A percentile compares a stretch with the other conserved stretches of the same genome.
These are phyloP conservation scores for Premnoplex brunnescens DNA, from an alignment of 2,797 vertebrate genomes.

Conservation along the genomic window DNA sequence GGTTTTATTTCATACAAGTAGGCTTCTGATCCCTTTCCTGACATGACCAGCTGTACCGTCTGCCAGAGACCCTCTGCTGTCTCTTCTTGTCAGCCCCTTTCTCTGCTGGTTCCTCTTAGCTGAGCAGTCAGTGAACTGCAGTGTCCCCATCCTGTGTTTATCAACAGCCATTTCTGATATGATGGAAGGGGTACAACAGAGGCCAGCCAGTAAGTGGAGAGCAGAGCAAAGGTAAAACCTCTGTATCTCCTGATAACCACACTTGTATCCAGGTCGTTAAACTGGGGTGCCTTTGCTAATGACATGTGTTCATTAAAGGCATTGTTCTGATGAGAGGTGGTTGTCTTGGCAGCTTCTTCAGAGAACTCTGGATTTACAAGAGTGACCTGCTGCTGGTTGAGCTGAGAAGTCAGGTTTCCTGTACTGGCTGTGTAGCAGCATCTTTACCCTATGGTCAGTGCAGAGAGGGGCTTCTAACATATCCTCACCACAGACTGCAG, in stretches of 20 bases:
- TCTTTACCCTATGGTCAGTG: background rate
- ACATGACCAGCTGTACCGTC: background rate
- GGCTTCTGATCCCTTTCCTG: background rate
- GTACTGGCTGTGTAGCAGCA: background rate
- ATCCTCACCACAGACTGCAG: background rate
- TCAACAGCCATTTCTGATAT: background rate
- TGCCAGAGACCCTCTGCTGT: background rate
- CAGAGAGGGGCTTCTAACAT: background rate
- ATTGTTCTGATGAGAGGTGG: background rate
- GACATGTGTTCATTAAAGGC: background rate
- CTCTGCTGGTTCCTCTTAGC: constrained; percentile 2
- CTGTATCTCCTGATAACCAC: background rate
- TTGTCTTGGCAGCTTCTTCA: background rate
- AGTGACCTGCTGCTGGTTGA: background rate
- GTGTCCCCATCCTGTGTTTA: background rate
- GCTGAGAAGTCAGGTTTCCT: background rate
- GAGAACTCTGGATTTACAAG: background rate
- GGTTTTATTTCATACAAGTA: constrained; percentile 26
- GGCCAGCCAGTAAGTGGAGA: background rate
- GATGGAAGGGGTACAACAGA: background rate
- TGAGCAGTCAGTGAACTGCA: constrained; percentile 4
- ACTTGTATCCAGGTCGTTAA: background rate
- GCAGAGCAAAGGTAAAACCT: background rate
- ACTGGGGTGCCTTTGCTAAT: background rate
- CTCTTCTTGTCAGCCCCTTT: background rate